Conservation (phyloP, 1,140 invertebrate species). For the Penaeus chinensis region DNA sequence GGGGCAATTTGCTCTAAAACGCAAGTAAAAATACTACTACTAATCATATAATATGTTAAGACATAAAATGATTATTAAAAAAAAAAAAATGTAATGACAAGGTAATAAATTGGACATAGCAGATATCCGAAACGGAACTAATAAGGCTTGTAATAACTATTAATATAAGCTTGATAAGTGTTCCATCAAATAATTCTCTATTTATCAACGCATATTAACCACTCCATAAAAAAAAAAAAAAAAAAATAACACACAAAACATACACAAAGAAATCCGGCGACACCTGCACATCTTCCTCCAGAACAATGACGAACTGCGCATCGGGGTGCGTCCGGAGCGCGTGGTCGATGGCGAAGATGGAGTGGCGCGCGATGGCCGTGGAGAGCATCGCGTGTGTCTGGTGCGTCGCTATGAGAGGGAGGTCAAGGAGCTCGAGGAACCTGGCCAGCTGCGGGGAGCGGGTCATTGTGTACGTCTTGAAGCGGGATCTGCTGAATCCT, state of each 20-base stretch:
- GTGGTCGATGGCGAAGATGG: conserved; percentile 41
- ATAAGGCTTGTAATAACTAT: too few relatives aligned
- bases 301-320: conserved; percentile 41
- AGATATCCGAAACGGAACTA: too few relatives aligned
- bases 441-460: conserved; percentile 6
- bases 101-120: too few relatives aligned
- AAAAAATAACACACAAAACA: background rate
- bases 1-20: background rate
- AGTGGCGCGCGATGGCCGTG: conserved; percentile 49
- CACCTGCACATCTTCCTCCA: conserved; percentile 53
- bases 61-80: too few relatives aligned
- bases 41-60: background rate
- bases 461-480: conserved; percentile 18
- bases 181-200: too few relatives aligned
- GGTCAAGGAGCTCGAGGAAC: conserved; percentile 7
- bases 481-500: conserved; percentile 20
- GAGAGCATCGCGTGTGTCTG: background rate
- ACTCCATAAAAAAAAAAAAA: background rate
- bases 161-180: too few relatives aligned
- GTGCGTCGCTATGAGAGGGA: conserved; percentile 25
- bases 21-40: background rate
- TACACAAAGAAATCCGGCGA: conserved; percentile 58
- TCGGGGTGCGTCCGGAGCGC: conserved; percentile 7
- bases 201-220: too few relatives aligned
- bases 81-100: too few relatives aligned